Evolutionary conservation across 2,888 invertebrate species (phyloP).

Genomic region (Pinctada fucata): DNA sequence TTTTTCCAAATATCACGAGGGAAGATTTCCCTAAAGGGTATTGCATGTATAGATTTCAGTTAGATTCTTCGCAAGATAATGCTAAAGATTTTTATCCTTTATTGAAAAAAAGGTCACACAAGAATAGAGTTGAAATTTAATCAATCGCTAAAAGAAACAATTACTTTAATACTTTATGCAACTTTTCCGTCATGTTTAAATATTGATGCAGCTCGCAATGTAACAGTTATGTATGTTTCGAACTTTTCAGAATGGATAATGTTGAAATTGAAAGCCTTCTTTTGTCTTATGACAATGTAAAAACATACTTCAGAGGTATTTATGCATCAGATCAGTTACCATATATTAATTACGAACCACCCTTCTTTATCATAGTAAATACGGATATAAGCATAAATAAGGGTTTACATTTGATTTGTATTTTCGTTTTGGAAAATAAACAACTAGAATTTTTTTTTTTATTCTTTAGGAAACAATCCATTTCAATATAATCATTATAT

Average conservation of each 20-base stretch:
- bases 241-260: not conserved
- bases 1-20: not conserved
- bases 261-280: not conserved
- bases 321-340: constrained; percentile 3
- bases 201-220: not conserved
- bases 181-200: not conserved
- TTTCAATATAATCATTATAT: not conserved
- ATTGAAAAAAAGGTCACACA: not conserved
- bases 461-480: not conserved
- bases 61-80: not conserved
- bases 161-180: not conserved
- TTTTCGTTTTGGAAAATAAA: not conserved
- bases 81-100: constrained; percentile 1
- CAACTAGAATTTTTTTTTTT: constrained; percentile 2
- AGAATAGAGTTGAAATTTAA: constrained; percentile 1
- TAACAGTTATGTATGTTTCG: not conserved
- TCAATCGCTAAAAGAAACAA: not conserved
- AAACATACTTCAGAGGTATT: constrained; percentile 3
- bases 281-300: not conserved
- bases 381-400: constrained; percentile 1
- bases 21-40: not conserved
- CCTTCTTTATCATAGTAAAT: not conserved
- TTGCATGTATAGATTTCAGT: constrained; percentile 3
- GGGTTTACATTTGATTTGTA: not conserved
- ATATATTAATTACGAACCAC: not conserved